Percentiles rank a stretch among this genome's conserved stretches.
Conservation (phyloP, 2,888 invertebrate genomes). For the Drosophila yooni region DNA sequence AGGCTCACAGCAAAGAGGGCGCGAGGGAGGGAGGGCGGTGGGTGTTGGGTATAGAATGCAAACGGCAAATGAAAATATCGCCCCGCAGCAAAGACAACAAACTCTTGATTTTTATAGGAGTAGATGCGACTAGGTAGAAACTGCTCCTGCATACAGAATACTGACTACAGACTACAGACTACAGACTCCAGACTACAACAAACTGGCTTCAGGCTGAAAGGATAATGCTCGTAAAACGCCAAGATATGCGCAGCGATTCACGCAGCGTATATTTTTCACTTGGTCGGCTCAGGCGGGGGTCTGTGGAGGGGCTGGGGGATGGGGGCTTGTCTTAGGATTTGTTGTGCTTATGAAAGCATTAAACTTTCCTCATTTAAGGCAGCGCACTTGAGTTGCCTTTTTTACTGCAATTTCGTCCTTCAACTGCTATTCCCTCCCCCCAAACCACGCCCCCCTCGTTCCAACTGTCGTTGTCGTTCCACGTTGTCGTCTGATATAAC, state of each 20-base stretch:
- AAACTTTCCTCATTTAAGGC: slow-evolving; percentile 81
- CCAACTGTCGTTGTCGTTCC: slow-evolving; percentile 26
- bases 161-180: slow-evolving; percentile 3
- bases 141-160: slow-evolving; percentile 1
- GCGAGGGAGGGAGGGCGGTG: neutral
- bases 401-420: slow-evolving; percentile 78
- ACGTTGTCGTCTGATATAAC: slow-evolving; percentile 65
- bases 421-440: slow-evolving; percentile 32
- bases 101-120: slow-evolving; percentile 79
- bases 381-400: slow-evolving; percentile 79
- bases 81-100: slow-evolving; percentile 79
- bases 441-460: slow-evolving; percentile 18
- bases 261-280: slow-evolving; percentile 78
- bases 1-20: neutral
- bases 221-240: slow-evolving; percentile 76
- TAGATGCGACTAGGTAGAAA: slow-evolving; percentile 21
- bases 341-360: slow-evolving; percentile 81
- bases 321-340: slow-evolving; percentile 73
- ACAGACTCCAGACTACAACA: slow-evolving; percentile 12
- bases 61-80: slow-evolving; percentile 72
- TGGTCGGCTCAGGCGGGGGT: slow-evolving; percentile 39
- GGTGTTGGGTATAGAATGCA: slow-evolving; percentile 47
- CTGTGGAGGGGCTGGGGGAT: slow-evolving; percentile 14
- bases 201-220: slow-evolving; percentile 41
- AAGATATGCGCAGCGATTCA: slow-evolving; percentile 74